A percentile compares a stretch with the other conserved stretches of the same genome.
Conservation (phyloP, 2,888 invertebrate genomes). For the Leptarthrus brevirostris region DNA sequence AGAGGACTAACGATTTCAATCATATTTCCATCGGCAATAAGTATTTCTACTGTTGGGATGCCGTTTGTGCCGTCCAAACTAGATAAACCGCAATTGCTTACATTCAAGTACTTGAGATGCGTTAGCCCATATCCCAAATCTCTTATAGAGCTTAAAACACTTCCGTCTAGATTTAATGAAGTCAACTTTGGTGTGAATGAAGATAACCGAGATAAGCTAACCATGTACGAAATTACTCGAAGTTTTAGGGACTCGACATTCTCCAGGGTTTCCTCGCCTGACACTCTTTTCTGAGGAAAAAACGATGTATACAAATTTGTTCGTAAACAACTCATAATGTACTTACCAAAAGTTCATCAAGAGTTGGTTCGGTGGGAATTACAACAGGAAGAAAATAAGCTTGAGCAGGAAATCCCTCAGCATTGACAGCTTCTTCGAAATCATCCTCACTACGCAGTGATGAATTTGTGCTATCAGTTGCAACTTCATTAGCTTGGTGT, state of each 20-base stretch:
- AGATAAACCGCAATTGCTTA: constrained; percentile 74
- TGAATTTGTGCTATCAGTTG: constrained; percentile 50
- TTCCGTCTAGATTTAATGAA: constrained; percentile 75
- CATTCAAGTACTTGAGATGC: constrained; percentile 68
- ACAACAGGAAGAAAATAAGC: constrained; percentile 71
- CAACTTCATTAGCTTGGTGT: constrained; percentile 36
- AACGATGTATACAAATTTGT: too few relatives aligned
- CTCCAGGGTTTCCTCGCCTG: constrained; percentile 67
- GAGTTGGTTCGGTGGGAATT: constrained; percentile 70
- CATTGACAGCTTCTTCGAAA: constrained; percentile 58
- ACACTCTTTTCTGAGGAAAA: constrained; percentile 61
- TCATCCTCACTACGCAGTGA: constrained; percentile 47
- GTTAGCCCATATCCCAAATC: constrained; percentile 76
- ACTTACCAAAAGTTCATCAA: constrained; percentile 72
- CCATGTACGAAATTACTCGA: constrained; percentile 74
- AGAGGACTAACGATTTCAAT: constrained; percentile 74
- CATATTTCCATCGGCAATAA: constrained; percentile 74
- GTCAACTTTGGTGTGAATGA: constrained; percentile 73
- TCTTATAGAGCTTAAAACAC: constrained; percentile 74
- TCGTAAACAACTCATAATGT: too few relatives aligned
- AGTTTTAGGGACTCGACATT: constrained; percentile 72
- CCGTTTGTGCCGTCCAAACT: constrained; percentile 78
- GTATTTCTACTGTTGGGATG: constrained; percentile 71
- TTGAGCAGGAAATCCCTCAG: constrained; percentile 58
- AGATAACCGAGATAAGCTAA: constrained; percentile 74